phyloP scores from a whole-genome alignment of 2,888 invertebrate genomes.

The Spisula subtruncata region DNA sequence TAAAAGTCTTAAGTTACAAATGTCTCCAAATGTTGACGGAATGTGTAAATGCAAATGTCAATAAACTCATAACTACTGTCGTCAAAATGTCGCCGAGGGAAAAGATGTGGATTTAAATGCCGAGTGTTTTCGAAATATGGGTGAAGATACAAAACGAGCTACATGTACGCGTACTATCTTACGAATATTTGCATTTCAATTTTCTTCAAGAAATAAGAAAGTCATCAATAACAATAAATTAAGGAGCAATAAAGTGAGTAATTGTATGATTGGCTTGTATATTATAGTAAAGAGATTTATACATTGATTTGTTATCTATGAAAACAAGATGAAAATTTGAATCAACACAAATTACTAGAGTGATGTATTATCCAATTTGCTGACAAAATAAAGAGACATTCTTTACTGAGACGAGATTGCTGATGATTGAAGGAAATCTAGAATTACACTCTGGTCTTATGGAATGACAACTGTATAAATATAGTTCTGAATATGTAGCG shows the following conservation, averaged over 20 bases:
- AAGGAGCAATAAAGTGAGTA: slow-evolving; percentile 5
- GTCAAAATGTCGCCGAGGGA: too few species aligned
- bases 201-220: slow-evolving; percentile 7
- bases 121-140: neutral
- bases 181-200: neutral
- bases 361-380: slow-evolving; percentile 65
- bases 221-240: slow-evolving; percentile 26
- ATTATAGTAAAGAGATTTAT: neutral
- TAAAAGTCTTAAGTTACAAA: too few species aligned
- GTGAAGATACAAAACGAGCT: neutral
- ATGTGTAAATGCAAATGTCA: too few species aligned
- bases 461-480: slow-evolving; percentile 34
- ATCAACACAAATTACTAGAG: slow-evolving; percentile 50
- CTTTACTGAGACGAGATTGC: slow-evolving; percentile 48
- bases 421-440: slow-evolving; percentile 52
- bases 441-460: slow-evolving; percentile 32
- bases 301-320: slow-evolving; percentile 55
- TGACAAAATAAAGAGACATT: slow-evolving; percentile 65
- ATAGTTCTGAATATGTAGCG: neutral
- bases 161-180: too few species aligned
- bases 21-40: too few species aligned
- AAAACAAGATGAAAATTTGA: slow-evolving; percentile 58
- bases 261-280: neutral
- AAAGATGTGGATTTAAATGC: too few species aligned
- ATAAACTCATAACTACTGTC: too few species aligned